Percentiles rank a stretch among this genome's conserved stretches.
These are phyloP conservation scores for Phodopus roborovskii DNA, from an alignment of 2,113 vertebrate species.

Conservation along the genomic window DNA sequence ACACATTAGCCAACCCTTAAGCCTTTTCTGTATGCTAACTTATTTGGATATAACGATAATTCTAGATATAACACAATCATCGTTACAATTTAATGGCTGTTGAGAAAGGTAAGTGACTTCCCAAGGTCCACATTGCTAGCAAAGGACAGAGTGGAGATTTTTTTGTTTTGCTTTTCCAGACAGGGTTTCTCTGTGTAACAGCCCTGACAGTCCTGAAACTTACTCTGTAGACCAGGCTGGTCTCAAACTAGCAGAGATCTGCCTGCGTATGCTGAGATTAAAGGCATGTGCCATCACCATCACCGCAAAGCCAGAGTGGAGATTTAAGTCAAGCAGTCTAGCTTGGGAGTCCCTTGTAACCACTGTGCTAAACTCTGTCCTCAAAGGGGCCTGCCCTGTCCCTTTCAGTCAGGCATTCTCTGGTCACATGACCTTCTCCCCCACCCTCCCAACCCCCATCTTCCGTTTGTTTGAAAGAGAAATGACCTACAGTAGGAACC, in stretches of 20 bases:
- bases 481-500: neutral
- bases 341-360: neutral
- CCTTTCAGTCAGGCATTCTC: constrained; percentile 24
- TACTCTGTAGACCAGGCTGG: too few relatives aligned
- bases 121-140: neutral
- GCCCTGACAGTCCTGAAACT: too few relatives aligned
- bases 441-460: neutral
- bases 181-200: too few relatives aligned
- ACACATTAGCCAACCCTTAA: neutral
- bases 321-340: neutral
- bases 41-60: neutral
- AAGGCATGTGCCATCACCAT: too few relatives aligned
- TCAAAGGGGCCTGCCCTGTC: neutral
- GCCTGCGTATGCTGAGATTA: too few relatives aligned
- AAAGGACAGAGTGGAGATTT: neutral
- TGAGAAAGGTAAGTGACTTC: too few relatives aligned
- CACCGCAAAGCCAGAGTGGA: neutral
- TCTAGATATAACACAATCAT: neutral
- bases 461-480: neutral
- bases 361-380: neutral
- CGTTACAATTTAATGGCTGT: neutral
- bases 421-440: neutral
- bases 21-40: neutral
- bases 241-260: too few relatives aligned
- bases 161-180: too few relatives aligned